Evolutionary conservation across 2,888 invertebrate species (phyloP), one percentile per base, ranked within the genome.

Genomic region (Pherbina coryleti): DNA sequence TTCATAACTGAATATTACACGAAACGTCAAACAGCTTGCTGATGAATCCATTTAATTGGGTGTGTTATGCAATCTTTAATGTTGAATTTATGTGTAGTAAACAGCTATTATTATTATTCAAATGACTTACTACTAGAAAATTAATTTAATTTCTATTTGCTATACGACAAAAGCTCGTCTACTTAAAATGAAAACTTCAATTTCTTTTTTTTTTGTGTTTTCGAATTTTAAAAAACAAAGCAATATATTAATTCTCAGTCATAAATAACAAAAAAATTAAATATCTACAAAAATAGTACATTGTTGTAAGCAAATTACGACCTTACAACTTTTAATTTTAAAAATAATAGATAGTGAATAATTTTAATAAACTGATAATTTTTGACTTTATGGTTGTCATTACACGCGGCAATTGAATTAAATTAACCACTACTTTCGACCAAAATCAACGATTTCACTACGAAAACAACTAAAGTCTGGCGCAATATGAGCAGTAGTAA

Each of bases 401-500:
- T 44, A 44, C 19, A 72, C 25, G 3, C 17, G 34, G 72, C 57
- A 55, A 72, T 57, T 57, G n/a, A 19, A 57, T 37, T 5, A 37
- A 17, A 73, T 37, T 69, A 49, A 64, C 2, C 25, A 67, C 67
- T 22, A 51, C 51, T 34, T 49, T 73, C 75, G 76, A 79, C 78
- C 22, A 7, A 72, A 74, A 64, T 70, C 34, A 72, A 55, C 37
- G 5, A 34, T 8, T 64, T 34, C 53, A 49, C n/a, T 31, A 70
- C 67, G 51, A 82, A 49, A 57, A 64, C 70, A 57, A 77, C 78
- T 67, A 80, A 73, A 77, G 44, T 82, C 80, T 78, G 78, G 62
- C 82, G 83, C 83, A 86, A 86, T 80, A 86, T 86, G 86, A 86
- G 82, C 82, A 84, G 85, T 83, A 81, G 75, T 75, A 75, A 75